These are phyloP conservation scores for Aphidoletes aphidimyza DNA, from an alignment of 2,888 invertebrate species.

Conservation along the genomic window DNA sequence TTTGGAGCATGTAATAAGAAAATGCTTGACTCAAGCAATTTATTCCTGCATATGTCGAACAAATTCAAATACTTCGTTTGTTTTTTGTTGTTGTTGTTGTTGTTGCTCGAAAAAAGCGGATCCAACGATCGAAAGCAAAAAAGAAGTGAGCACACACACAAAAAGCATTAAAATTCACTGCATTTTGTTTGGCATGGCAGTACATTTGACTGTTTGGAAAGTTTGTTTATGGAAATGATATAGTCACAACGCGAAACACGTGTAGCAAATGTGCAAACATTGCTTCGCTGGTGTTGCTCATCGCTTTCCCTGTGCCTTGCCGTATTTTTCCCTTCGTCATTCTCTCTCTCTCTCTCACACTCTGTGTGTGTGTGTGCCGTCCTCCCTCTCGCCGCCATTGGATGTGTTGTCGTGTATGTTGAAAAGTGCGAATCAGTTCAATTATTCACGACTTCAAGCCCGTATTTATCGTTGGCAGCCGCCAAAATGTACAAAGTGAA, in stretches of 20 bases:
- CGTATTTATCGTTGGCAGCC: constrained; percentile 40
- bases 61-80: no score
- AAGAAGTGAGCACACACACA: no score
- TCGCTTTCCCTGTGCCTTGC: neutral
- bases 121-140: neutral
- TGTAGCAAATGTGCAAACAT: constrained; percentile 17
- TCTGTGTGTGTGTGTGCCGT: no score
- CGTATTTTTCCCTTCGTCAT: neutral
- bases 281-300: neutral
- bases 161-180: neutral
- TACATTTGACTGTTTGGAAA: neutral
- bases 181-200: neutral
- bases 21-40: neutral
- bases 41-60: neutral
- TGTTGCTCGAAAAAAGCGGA: no score
- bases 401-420: no score
- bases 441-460: constrained; percentile 19
- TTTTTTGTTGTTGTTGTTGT: no score
- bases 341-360: neutral
- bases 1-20: neutral
- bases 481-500: constrained; percentile 34
- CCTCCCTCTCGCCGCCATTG: no score
- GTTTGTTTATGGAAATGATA: constrained; percentile 23
- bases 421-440: constrained; percentile 5
- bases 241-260: neutral